Evolutionary conservation across 2,797 vertebrate genomes (phyloP).

Genomic region (Diceros bicornis): DNA sequence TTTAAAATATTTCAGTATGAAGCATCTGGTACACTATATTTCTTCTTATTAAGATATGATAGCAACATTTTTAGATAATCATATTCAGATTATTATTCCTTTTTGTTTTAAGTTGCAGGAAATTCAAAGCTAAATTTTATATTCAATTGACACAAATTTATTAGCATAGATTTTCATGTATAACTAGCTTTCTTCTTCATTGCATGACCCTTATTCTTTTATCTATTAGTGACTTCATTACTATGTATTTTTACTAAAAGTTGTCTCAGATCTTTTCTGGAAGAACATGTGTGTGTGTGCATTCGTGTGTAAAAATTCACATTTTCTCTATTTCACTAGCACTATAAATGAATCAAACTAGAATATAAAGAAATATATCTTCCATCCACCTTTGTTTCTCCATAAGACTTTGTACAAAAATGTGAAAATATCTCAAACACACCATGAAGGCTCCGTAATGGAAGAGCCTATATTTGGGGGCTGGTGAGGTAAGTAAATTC

Average conservation of each 20-base stretch:
- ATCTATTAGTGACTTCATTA: conserved; percentile 33
- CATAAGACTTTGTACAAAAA: neutral
- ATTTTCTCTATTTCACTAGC: conserved; percentile 4
- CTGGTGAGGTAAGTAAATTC: neutral
- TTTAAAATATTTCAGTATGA: neutral
- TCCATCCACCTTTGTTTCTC: conserved; percentile 17
- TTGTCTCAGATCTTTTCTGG: neutral
- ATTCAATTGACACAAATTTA: conserved; percentile 36
- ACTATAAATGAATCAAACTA: conserved; percentile 29
- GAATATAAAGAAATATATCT: neutral
- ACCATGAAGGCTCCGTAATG: neutral
- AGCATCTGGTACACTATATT: neutral
- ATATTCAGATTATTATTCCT: neutral
- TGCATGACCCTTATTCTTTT: neutral
- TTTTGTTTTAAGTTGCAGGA: neutral
- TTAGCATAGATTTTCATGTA: conserved; percentile 11
- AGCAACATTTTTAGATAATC: neutral
- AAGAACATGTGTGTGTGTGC: neutral
- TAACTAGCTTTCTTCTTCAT: conserved; percentile 26
- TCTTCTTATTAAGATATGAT: neutral
- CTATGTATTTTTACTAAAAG: conserved; percentile 24
- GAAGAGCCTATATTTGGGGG: neutral
- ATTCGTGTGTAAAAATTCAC: neutral
- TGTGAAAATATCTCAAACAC: neutral
- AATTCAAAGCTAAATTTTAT: conserved; percentile 50